Evolutionary conservation across 2,888 invertebrate species (phyloP).

Genomic region (Trilocha varians): DNA sequence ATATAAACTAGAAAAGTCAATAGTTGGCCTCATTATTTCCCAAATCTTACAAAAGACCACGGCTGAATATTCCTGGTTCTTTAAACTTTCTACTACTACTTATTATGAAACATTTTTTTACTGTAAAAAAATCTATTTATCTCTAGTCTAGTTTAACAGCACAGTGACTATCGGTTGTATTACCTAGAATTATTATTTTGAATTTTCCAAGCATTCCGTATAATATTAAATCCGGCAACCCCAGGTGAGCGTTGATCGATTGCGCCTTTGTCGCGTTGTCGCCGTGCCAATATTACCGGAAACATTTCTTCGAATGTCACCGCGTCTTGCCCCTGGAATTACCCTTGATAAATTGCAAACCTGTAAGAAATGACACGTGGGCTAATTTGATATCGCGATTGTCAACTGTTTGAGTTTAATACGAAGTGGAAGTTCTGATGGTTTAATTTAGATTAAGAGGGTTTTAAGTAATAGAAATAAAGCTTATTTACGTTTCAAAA

Average conservation of each 20-base stretch:
- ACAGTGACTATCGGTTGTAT: neutral
- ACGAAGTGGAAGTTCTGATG: neutral
- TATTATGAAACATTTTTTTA: too few relatives aligned
- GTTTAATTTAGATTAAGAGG: too few relatives aligned
- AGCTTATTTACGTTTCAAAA: too few relatives aligned
- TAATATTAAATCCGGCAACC: conserved; percentile 1
- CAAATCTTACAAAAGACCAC: too few relatives aligned
- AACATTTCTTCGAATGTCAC: conserved; percentile 50
- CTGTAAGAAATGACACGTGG: conserved; percentile 23
- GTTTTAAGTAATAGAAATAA: too few relatives aligned
- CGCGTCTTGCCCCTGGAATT: conserved; percentile 40
- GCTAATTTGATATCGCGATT: neutral
- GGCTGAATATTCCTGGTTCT: too few relatives aligned
- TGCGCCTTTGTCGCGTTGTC: conserved; percentile 51
- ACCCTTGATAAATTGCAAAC: conserved; percentile 44
- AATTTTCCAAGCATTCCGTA: neutral
- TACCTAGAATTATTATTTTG: neutral
- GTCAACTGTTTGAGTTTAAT: neutral
- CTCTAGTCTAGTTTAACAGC: too few relatives aligned
- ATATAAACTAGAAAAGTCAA: too few relatives aligned
- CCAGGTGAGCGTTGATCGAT: conserved; percentile 47
- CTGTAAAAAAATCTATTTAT: too few relatives aligned
- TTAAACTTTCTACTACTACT: too few relatives aligned
- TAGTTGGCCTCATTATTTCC: too few relatives aligned
- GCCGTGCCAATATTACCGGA: conserved; percentile 37